Percentiles rank a stretch among this genome's conserved stretches.
Conservation (phyloP, 1,140 invertebrate species). For the Diplogasteroides magnus region DNA sequence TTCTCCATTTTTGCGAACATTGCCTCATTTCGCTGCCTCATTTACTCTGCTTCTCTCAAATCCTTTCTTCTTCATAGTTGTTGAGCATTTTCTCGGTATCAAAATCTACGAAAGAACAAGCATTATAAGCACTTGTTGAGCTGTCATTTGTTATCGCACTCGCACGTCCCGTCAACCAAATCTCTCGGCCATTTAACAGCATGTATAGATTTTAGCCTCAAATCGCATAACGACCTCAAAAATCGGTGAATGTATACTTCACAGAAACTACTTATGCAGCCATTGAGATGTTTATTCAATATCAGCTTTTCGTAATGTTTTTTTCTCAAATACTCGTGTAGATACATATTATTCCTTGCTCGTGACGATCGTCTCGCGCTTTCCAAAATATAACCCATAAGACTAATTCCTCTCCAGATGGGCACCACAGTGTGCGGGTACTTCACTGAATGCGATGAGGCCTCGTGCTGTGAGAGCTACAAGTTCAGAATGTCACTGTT, state of each 20-base stretch:
- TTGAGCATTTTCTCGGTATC: too few species aligned
- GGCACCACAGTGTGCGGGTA: neutral
- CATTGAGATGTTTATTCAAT: neutral
- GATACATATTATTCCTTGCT: neutral
- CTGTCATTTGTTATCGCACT: too few species aligned
- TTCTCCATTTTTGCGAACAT: neutral
- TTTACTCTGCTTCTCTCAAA: neutral
- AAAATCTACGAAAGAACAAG: too few species aligned
- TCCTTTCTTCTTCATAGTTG: neutral
- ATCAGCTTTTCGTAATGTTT: neutral
- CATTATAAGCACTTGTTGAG: too few species aligned
- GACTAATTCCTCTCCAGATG: neutral
- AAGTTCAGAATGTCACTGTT: neutral
- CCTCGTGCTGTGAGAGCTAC: neutral
- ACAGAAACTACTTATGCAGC: too few species aligned
- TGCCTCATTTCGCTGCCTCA: neutral
- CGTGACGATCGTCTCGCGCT: neutral
- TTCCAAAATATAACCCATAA: too few species aligned
- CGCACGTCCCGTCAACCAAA: too few species aligned
- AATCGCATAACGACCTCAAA: too few species aligned
- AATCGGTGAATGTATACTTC: too few species aligned
- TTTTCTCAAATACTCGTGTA: neutral
- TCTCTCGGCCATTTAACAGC: too few species aligned
- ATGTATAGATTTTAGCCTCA: too few species aligned
- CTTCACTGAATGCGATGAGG: neutral